phyloP scores from a whole-genome alignment of 2,888 invertebrate genomes.

The Gari tellinella region DNA sequence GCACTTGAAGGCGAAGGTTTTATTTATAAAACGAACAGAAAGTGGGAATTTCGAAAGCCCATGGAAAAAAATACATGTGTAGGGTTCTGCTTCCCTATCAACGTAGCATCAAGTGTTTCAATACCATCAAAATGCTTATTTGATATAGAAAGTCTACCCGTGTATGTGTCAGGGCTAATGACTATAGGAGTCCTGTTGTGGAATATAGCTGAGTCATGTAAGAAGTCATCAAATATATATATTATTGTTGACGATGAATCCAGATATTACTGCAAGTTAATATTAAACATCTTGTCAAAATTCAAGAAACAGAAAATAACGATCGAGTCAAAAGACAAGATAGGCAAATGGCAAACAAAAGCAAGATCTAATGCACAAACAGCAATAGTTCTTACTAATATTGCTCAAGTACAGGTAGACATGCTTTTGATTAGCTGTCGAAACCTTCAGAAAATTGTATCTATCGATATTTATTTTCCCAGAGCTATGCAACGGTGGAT shows the following conservation, averaged over 20 bases:
- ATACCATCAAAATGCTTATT: slow-evolving; percentile 29
- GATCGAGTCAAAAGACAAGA: no score
- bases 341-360: no score
- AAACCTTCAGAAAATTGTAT: slow-evolving; percentile 12
- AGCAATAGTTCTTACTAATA: slow-evolving; percentile 2
- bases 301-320: no score
- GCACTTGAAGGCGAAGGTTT: slow-evolving; percentile 32
- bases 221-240: slow-evolving; percentile 10
- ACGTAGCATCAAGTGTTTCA: slow-evolving; percentile 14
- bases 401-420: slow-evolving; percentile 13
- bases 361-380: no score
- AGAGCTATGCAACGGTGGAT: slow-evolving; percentile 30
- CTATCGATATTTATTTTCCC: slow-evolving; percentile 26
- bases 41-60: background rate
- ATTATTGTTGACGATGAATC: slow-evolving; percentile 23
- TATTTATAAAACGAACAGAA: slow-evolving; percentile 10
- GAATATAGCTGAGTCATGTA: slow-evolving; percentile 29
- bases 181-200: slow-evolving; percentile 30
- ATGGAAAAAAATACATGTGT: slow-evolving; percentile 11
- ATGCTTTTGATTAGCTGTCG: slow-evolving; percentile 2
- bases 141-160: slow-evolving; percentile 7
- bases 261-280: no score
- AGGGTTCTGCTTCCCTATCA: slow-evolving; percentile 29
- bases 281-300: no score
- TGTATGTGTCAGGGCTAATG: slow-evolving; percentile 33